These are phyloP conservation scores for Psittacula cyanocephala DNA, from an alignment of 2,113 vertebrate species.

Conservation along the genomic window DNA sequence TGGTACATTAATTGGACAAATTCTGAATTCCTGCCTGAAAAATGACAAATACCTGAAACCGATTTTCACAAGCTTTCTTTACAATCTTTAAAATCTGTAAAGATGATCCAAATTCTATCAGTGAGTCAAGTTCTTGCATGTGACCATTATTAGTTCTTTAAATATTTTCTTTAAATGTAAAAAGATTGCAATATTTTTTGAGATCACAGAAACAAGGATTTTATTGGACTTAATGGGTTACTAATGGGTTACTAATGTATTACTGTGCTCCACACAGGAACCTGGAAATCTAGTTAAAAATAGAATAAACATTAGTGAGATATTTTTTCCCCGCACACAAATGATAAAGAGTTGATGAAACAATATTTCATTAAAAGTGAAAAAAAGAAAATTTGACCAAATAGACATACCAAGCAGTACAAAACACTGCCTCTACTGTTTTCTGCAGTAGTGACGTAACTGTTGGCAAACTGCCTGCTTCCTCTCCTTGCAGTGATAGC, in stretches of 20 bases:
- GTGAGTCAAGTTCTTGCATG: fast-evolving
- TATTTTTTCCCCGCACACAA: not conserved
- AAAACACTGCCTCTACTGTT: not conserved
- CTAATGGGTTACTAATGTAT: not conserved
- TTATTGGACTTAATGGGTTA: not conserved
- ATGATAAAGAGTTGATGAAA: not conserved
- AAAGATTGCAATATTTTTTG: not conserved
- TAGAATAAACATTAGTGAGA: not conserved
- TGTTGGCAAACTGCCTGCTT: not conserved
- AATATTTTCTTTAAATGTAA: not conserved
- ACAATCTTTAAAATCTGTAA: not conserved
- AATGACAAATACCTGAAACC: not conserved
- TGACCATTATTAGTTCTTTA: not conserved
- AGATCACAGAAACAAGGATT: not conserved
- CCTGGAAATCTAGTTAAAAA: not conserved
- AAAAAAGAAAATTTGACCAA: not conserved
- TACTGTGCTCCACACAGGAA: not conserved
- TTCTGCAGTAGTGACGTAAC: not conserved
- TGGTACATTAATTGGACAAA: not conserved
- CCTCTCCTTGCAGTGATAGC: not conserved
- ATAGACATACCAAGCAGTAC: not conserved
- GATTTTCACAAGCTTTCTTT: not conserved
- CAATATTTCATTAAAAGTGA: not conserved
- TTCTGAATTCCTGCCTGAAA: not conserved
- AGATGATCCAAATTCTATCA: not conserved